Evolutionary conservation across 1,140 invertebrate species (phyloP), one percentile per base, ranked within the genome.

Genomic region (Diploscapter pachys): DNA sequence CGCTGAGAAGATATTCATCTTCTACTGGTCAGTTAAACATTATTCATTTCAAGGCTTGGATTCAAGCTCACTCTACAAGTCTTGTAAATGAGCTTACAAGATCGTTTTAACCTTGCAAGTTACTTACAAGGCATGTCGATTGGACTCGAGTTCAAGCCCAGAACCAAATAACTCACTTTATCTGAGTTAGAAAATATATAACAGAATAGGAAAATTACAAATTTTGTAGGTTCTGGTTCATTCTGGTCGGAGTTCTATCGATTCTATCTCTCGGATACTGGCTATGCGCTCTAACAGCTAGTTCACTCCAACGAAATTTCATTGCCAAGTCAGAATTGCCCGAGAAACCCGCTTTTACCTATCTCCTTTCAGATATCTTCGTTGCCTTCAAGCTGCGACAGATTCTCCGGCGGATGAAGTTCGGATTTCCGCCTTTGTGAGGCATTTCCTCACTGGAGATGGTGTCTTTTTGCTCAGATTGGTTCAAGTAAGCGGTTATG

Each of bases 1-100:
- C 86, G 95, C 96, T 87, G 94, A 84, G 64, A 84, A 84, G 71
- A 52, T 83, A 3, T 85, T 83, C 71, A 59, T 9, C 9, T 9
- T 59, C 9, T 11, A 11, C 9, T 13, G 9, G 13, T 59, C 57
- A 59, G 13, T 9, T 59, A 59, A 11, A 13, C 57, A 11, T 59
- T 59, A 13, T 59, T 59, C 9, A 9, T 59, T 13, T 1, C 31
- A 31, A 31, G 31, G 31, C 31, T 31, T 31, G 31, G 31, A 31
- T 31, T 31, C 31, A 31, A 31, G 31, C 31, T 31, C 31, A 31
- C 31, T 31, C 31, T 31, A 31, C 31, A 31, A 31, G 31, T 31
- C 31, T 31, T 31, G 31, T 31, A 31, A 31, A 31, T 31, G 31
- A 31, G 31, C 31, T 31, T 31, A 31, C 31, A 31, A 31, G 31